Evolutionary conservation across 2,113 vertebrate genomes (phyloP), one percentile per base, ranked within the genome.

Genomic region (Ptychochromis oligacanthus): DNA sequence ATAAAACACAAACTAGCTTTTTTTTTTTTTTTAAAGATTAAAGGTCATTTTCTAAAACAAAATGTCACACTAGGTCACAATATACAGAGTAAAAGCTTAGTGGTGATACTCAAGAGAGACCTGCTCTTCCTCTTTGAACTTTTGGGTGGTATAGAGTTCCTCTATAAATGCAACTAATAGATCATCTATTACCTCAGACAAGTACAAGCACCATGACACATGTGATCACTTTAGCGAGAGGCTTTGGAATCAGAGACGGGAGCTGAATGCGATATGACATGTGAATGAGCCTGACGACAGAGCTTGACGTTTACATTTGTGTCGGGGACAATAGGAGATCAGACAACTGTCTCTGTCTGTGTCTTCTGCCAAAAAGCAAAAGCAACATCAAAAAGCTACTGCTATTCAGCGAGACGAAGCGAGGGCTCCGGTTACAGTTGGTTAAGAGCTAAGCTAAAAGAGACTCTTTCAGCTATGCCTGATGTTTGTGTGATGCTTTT

Each of bases 91-190:
- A 55, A 26, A 79, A 61, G 80, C 56, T 79, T 67, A 88, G 78
- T 67, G 62, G 61, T 2, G 26, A 79, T 49, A 46, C 59, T 81
- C 81, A 54, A 36, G 24, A 17, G 55, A 80, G 86, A 77, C 76
- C 52, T 20, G 17, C 67, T 52, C 57, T 75, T 56, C 46, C 38
- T 85, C 92, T 96, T 94, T 94, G 93, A 93, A 94, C 91, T 88
- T 70, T 13, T 12, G 59, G 70, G 65, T 83, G 86, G 83, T 83
- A 55, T 88, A 87, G 86, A 83, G 85, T 93, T 94, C 87, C 90
- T 92, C 91, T 91, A 85, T 91, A 91, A 93, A 92, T 87, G 83
- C 87, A 91, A 49, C 88, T 87, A 93, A 94, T 92, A 88, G 87
- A 90, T 93, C 93, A 87, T 85, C 79, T 86, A 92, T 86, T 91